These are phyloP conservation scores for Wiebesia pumilae DNA, from an alignment of 1,140 invertebrate genomes.

Conservation along the genomic window DNA sequence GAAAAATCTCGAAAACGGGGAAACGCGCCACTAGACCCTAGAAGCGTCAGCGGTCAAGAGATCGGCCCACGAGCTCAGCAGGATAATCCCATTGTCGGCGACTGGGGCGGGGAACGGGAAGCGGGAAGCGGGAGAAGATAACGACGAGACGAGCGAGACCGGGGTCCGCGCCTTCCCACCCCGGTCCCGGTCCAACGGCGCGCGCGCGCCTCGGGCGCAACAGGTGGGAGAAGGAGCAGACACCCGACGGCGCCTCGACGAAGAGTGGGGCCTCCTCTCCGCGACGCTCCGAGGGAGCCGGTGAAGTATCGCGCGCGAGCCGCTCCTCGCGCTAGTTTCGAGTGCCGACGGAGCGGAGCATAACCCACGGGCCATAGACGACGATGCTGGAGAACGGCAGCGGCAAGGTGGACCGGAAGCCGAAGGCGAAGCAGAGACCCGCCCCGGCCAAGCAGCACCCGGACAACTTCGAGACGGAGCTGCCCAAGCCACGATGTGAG, in stretches of 20 bases:
- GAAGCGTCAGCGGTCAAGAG: no score
- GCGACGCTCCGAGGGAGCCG: neutral
- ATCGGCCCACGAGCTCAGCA: no score
- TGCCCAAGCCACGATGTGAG: slow-evolving; percentile 56
- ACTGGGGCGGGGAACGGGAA: no score
- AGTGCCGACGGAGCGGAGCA: slow-evolving; percentile 1
- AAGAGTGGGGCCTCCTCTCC: slow-evolving; percentile 16
- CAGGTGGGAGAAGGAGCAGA: slow-evolving; percentile 26
- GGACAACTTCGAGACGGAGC: slow-evolving; percentile 58
- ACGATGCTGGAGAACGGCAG: slow-evolving; percentile 60
- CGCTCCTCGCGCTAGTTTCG: slow-evolving; percentile 32
- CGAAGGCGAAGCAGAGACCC: no score
- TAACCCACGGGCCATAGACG: neutral
- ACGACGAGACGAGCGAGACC: no score
- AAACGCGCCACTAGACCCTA: no score
- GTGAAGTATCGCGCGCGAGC: slow-evolving; percentile 43
- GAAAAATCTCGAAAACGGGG: no score
- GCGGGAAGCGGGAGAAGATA: no score
- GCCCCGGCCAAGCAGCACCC: slow-evolving; percentile 52
- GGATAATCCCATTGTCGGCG: no score
- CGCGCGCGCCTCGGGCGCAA: neutral
- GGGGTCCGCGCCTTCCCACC: no score
- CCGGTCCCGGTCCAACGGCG: no score
- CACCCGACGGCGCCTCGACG: neutral
- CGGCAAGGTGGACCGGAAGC: slow-evolving; percentile 52